phyloP scores from a whole-genome alignment of 2,113 vertebrate genomes.

The Oreochromis spilurus region DNA sequence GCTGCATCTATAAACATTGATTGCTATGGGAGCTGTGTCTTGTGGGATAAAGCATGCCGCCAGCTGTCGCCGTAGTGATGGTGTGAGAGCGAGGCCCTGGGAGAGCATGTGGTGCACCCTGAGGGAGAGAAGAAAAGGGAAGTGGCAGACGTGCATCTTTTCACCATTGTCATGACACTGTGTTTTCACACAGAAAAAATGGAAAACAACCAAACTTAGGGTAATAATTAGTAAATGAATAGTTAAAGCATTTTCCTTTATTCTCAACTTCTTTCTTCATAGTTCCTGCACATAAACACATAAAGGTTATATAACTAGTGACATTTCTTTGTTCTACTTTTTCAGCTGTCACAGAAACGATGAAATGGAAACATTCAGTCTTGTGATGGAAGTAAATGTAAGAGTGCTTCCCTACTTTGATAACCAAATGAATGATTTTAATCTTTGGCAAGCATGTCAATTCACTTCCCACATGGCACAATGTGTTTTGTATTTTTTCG shows the following conservation, averaged over 20 bases:
- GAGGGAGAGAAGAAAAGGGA: not conserved
- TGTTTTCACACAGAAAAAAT: not conserved
- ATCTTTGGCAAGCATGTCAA: not conserved
- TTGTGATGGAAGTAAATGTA: not conserved
- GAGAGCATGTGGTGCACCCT: not conserved
- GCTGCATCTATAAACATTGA: not conserved
- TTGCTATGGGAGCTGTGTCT: slow-evolving; percentile 47
- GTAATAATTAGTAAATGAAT: not conserved
- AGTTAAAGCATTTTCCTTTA: not conserved
- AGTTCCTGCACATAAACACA: not conserved
- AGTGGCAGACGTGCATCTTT: not conserved
- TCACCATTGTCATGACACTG: not conserved
- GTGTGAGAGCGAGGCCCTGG: not conserved
- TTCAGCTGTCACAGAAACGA: not conserved
- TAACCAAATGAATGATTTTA: not conserved
- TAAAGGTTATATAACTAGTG: not conserved
- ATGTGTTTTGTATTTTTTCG: not conserved
- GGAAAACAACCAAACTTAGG: not conserved
- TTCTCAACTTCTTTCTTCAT: not conserved
- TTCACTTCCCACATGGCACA: not conserved
- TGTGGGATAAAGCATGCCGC: slow-evolving; percentile 30
- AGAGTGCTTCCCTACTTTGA: not conserved
- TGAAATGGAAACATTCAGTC: not conserved
- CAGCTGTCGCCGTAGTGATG: slow-evolving; percentile 40
- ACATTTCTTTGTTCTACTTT: not conserved